phyloP scores from a whole-genome alignment of 2,888 invertebrate species.

The Synergus itoensis region DNA sequence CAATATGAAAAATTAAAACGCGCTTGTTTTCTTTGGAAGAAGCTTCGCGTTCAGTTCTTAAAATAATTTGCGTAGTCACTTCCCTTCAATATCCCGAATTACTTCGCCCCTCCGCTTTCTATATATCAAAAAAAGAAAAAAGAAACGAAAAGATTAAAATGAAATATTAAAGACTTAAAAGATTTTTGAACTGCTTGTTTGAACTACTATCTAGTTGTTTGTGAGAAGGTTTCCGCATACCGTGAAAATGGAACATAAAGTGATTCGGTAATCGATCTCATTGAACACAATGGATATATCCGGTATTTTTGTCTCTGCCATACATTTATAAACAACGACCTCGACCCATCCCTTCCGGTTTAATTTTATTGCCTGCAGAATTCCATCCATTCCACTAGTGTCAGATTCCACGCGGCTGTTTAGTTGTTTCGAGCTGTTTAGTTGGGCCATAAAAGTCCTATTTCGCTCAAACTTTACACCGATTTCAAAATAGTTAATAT shows the following conservation, averaged over 20 bases:
- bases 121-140: slow-evolving; percentile 35
- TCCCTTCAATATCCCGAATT: slow-evolving; percentile 58
- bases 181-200: not conserved
- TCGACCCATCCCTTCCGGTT: slow-evolving; percentile 68
- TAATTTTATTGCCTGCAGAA: slow-evolving; percentile 60
- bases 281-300: slow-evolving; percentile 54
- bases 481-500: slow-evolving; percentile 30
- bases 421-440: not conserved
- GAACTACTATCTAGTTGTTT: too few relatives aligned
- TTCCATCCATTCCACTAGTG: slow-evolving; percentile 21
- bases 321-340: slow-evolving; percentile 58
- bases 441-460: slow-evolving; percentile 33
- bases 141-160: slow-evolving; percentile 34
- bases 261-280: slow-evolving; percentile 59
- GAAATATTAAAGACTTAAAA: not conserved
- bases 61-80: slow-evolving; percentile 66
- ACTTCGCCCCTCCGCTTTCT: not conserved
- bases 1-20: slow-evolving; percentile 65
- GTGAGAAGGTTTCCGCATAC: not conserved
- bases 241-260: slow-evolving; percentile 45
- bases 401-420: slow-evolving; percentile 27
- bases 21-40: slow-evolving; percentile 67
- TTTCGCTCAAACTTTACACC: slow-evolving; percentile 18
- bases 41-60: slow-evolving; percentile 61
- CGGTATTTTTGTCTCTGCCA: slow-evolving; percentile 54